phyloP scores from a whole-genome alignment of 2,113 vertebrate genomes.

The Solea senegalensis region DNA sequence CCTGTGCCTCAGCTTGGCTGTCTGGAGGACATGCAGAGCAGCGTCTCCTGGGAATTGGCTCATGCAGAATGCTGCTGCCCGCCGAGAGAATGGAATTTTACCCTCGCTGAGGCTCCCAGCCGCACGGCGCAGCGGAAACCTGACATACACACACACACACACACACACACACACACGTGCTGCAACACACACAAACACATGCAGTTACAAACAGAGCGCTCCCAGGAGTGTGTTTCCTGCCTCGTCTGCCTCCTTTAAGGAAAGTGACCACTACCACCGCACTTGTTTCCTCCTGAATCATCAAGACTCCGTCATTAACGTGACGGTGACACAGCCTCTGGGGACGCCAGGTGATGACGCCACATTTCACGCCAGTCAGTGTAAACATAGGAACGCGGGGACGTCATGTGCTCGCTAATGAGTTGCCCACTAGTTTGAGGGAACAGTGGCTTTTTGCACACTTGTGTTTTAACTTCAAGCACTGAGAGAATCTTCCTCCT shows the following conservation, averaged over 20 bases:
- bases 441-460: constrained; percentile 60
- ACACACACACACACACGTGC: constrained; percentile 43
- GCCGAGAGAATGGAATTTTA: constrained; percentile 94
- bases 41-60: constrained; percentile 90
- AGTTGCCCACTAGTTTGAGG: constrained; percentile 67
- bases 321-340: constrained; percentile 61
- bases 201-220: constrained; percentile 12
- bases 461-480: constrained; percentile 72
- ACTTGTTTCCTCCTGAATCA: constrained; percentile 70
- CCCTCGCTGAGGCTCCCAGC: constrained; percentile 88
- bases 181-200: constrained; percentile 45
- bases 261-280: constrained; percentile 73
- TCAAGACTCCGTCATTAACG: constrained; percentile 75
- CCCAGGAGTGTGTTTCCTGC: constrained; percentile 55
- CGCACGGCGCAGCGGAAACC: constrained; percentile 85
- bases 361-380: constrained; percentile 39
- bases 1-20: constrained; percentile 84
- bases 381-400: constrained; percentile 52
- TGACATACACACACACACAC: constrained; percentile 68
- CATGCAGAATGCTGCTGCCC: constrained; percentile 90
- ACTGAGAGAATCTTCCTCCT: constrained; percentile 57
- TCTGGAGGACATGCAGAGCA: constrained; percentile 86
- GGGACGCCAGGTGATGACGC: constrained; percentile 55
- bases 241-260: constrained; percentile 12
- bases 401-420: constrained; percentile 67